phyloP scores from a whole-genome alignment of 2,113 vertebrate species.

The Neogobius melanostomus region DNA sequence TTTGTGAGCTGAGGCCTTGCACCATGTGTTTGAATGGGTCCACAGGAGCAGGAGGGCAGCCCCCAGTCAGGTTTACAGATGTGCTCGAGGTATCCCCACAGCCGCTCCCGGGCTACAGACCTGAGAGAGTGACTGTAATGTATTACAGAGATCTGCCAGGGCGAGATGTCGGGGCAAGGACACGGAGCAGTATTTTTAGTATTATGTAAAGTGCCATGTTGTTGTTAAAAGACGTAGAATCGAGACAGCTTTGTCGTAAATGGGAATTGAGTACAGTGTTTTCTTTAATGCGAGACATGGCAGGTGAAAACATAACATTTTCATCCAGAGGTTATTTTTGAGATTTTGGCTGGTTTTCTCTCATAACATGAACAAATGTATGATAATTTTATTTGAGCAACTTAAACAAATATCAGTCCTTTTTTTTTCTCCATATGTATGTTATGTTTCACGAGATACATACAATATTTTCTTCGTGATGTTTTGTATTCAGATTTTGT shows the following conservation, averaged over 20 bases:
- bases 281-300: background rate
- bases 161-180: background rate
- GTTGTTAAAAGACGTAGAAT: background rate
- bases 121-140: background rate
- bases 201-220: background rate
- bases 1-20: background rate
- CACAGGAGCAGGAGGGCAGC: background rate
- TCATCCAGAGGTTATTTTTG: too few relatives aligned
- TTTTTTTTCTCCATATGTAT: too few relatives aligned
- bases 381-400: too few relatives aligned
- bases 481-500: too few relatives aligned
- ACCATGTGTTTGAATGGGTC: slow-evolving; percentile 1
- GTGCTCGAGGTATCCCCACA: background rate
- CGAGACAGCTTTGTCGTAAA: too few relatives aligned
- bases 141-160: background rate
- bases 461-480: too few relatives aligned
- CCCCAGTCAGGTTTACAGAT: background rate
- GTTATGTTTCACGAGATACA: too few relatives aligned
- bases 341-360: too few relatives aligned
- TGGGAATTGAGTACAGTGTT: background rate
- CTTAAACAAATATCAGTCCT: too few relatives aligned
- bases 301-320: too few relatives aligned
- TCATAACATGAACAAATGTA: too few relatives aligned
- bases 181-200: background rate
- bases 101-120: background rate